Percentiles rank a stretch among this genome's conserved stretches.
Evolutionary conservation across 2,797 vertebrate species (phyloP).

Genomic region (Microctenopoma lineatum): DNA sequence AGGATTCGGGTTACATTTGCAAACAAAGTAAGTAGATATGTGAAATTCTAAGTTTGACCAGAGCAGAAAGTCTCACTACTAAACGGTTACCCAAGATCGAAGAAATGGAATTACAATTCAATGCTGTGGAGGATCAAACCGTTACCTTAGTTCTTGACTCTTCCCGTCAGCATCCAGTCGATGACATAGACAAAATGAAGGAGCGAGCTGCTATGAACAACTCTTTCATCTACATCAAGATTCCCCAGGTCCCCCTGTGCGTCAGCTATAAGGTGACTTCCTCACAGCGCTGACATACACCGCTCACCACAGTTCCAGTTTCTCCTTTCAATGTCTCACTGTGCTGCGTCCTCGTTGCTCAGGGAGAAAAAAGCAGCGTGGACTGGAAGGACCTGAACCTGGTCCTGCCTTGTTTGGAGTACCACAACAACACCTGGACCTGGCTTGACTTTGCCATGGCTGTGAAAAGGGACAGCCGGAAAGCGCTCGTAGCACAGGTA

Average conservation of each 20-base stretch:
- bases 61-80: too few relatives aligned
- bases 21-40: too few relatives aligned
- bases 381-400: constrained; percentile 98
- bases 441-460: constrained; percentile 99
- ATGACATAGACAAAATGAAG: constrained; percentile 99
- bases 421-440: constrained; percentile 99
- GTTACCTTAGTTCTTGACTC: too few relatives aligned
- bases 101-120: too few relatives aligned
- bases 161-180: constrained; percentile 90
- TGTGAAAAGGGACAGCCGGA: constrained; percentile 97
- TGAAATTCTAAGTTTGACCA: too few relatives aligned
- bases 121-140: too few relatives aligned
- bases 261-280: constrained; percentile 96
- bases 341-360: neutral
- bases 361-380: constrained; percentile 98
- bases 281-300: neutral
- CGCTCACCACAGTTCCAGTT: too few relatives aligned
- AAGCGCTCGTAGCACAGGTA: constrained; percentile 97
- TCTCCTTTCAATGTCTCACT: neutral
- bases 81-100: too few relatives aligned
- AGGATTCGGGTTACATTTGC: too few relatives aligned
- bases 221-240: constrained; percentile 99
- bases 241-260: constrained; percentile 97
- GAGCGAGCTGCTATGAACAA: constrained; percentile 99
- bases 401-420: constrained; percentile 96